These are phyloP conservation scores for Apeltes quadracus DNA, from an alignment of 2,113 vertebrate species.

Conservation along the genomic window DNA sequence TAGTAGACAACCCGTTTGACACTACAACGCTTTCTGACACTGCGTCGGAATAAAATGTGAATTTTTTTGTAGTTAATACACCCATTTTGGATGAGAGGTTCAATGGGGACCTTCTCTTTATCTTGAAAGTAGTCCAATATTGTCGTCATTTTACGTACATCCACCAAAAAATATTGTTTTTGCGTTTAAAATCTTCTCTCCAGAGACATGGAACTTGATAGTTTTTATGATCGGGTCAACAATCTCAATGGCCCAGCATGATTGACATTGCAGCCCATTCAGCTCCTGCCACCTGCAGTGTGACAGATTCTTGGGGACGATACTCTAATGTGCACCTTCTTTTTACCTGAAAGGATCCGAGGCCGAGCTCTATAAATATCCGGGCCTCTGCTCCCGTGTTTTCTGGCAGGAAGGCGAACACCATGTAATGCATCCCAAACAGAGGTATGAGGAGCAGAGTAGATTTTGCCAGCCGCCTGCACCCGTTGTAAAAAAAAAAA, in stretches of 20 bases:
- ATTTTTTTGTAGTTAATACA: no score
- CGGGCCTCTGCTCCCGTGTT: constrained; percentile 84
- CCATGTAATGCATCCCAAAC: constrained; percentile 93
- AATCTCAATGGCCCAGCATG: not conserved
- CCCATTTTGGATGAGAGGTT: no score
- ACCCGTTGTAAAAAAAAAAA: not conserved
- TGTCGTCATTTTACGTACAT: not conserved
- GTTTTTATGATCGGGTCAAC: not conserved
- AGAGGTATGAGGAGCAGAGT: constrained; percentile 94
- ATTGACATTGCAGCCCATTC: not conserved
- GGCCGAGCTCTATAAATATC: constrained; percentile 89
- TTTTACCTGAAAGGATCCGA: constrained; percentile 91
- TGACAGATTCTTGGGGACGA: not conserved
- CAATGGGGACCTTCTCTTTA: no score
- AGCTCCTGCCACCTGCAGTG: not conserved
- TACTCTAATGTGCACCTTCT: not conserved
- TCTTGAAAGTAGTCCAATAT: not conserved
- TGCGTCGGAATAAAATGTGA: no score
- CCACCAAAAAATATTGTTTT: not conserved
- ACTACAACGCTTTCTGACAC: not conserved
- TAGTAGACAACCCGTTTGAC: no score
- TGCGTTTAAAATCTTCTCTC: not conserved
- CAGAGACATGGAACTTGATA: not conserved
- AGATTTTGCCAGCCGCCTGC: constrained; percentile 92
- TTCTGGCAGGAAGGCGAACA: constrained; percentile 93